Evolutionary conservation across 2,797 vertebrate species (phyloP).

Genomic region (Rhincodon typus): DNA sequence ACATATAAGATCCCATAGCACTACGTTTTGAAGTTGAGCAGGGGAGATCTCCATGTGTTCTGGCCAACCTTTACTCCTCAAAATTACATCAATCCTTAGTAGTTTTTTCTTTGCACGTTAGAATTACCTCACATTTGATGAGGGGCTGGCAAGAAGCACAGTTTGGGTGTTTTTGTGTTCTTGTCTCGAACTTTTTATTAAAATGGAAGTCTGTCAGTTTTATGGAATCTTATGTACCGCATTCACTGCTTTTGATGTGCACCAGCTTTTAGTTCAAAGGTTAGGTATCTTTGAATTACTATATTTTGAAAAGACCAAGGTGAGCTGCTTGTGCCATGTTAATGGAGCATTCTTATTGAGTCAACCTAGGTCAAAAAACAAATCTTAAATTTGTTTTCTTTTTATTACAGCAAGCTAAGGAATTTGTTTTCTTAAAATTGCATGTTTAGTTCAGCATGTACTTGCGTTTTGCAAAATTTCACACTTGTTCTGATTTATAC

Average conservation of each 20-base stretch:
- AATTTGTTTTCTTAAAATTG: background rate
- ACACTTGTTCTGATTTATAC: background rate
- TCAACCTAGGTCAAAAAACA: background rate
- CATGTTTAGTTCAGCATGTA: background rate
- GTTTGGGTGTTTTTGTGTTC: background rate
- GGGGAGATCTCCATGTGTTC: background rate
- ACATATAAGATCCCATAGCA: background rate
- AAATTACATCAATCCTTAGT: background rate
- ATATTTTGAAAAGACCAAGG: background rate
- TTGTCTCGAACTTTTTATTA: background rate
- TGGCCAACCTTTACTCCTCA: background rate
- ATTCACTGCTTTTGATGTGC: background rate
- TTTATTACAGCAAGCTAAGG: background rate
- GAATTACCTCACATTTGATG: background rate
- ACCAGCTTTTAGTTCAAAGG: background rate
- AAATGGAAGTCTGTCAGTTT: background rate
- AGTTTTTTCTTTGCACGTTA: background rate
- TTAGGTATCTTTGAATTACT: background rate
- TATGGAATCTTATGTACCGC: background rate
- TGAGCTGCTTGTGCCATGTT: background rate
- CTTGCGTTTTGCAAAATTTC: background rate
- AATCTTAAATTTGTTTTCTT: background rate
- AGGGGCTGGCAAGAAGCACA: background rate
- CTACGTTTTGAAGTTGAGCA: background rate
- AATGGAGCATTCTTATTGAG: background rate